Conservation (phyloP, 2,113 vertebrate genomes). For the Todiramphus saurophagus region DNA sequence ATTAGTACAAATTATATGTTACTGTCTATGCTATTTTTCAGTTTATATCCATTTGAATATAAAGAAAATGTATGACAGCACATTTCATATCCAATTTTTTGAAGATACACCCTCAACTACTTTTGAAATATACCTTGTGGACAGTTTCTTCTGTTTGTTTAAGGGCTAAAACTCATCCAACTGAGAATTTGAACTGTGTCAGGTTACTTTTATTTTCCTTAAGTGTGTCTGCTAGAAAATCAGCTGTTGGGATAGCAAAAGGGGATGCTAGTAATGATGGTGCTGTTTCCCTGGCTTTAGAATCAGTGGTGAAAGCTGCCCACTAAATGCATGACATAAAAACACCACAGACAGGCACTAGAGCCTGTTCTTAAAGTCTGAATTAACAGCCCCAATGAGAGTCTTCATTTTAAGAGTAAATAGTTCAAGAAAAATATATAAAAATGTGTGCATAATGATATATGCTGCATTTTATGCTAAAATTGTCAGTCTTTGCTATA, state of each 20-base stretch:
- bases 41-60: background rate
- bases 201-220: background rate
- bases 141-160: background rate
- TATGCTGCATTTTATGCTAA: background rate
- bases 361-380: background rate
- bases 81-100: background rate
- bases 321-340: background rate
- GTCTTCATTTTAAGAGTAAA: background rate
- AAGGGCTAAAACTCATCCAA: background rate
- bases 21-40: background rate
- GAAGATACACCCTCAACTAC: background rate
- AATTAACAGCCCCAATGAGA: background rate
- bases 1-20: background rate
- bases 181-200: background rate
- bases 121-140: background rate
- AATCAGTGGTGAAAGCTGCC: background rate
- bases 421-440: background rate
- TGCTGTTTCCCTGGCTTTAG: background rate
- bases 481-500: background rate
- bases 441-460: background rate
- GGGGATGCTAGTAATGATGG: background rate
- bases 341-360: background rate
- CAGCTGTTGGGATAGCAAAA: background rate
- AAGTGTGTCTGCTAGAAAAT: background rate
- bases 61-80: background rate